These are phyloP conservation scores for Ophion slaviceki DNA, from an alignment of 2,888 invertebrate species.

Conservation along the genomic window DNA sequence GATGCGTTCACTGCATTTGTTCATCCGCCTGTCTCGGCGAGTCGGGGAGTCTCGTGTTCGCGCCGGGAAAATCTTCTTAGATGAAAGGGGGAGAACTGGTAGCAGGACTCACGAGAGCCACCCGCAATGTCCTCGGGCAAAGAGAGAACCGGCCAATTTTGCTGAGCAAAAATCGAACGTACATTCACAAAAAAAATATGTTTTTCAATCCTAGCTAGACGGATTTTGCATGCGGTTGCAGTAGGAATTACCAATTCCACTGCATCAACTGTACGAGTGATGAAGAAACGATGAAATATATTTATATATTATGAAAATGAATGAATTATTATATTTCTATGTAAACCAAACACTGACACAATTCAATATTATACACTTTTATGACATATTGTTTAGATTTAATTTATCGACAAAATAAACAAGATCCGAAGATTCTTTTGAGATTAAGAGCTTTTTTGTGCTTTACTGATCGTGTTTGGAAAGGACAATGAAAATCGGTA, in stretches of 20 bases:
- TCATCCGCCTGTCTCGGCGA: constrained; percentile 57
- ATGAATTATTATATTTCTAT: background rate
- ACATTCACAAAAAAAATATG: background rate
- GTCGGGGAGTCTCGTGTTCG: constrained; percentile 34
- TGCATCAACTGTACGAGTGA: background rate
- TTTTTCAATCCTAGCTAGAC: background rate
- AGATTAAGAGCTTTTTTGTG: background rate
- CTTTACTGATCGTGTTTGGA: background rate
- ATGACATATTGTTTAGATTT: background rate
- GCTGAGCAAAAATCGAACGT: constrained; percentile 33
- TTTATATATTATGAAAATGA: background rate
- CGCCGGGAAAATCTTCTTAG: constrained; percentile 26
- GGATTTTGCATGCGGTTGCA: background rate
- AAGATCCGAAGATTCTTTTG: background rate
- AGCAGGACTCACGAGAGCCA: constrained; percentile 46
- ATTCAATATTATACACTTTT: background rate
- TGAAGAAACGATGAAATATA: background rate
- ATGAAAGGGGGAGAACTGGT: constrained; percentile 2
- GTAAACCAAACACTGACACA: background rate
- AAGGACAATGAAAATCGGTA: background rate
- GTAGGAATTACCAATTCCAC: background rate
- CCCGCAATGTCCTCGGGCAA: constrained; percentile 47
- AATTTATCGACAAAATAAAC: background rate
- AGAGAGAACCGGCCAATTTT: constrained; percentile 4
- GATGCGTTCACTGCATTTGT: constrained; percentile 53